These are phyloP conservation scores for Chrysolina haemoptera DNA, from an alignment of 2,888 invertebrate species.

Conservation along the genomic window DNA sequence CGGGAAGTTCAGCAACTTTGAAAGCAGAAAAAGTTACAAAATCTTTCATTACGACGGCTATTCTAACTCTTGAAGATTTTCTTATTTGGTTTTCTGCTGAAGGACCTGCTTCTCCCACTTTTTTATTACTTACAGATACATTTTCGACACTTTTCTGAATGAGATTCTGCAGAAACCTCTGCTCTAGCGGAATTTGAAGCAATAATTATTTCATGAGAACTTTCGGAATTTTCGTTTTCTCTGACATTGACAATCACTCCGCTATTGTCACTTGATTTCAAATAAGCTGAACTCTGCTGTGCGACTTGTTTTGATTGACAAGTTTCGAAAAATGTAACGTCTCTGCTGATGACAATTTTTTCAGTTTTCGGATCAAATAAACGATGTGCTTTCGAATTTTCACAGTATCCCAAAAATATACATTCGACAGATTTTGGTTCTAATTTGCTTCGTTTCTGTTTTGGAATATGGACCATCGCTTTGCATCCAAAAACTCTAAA, in stretches of 20 bases:
- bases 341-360: neutral
- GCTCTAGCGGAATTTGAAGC: neutral
- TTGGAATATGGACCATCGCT: constrained; percentile 58
- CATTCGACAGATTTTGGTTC: constrained; percentile 53
- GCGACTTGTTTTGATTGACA: neutral
- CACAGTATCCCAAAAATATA: constrained; percentile 54
- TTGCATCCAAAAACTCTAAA: constrained; percentile 57
- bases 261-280: neutral
- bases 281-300: neutral
- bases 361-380: neutral
- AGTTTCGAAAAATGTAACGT: neutral
- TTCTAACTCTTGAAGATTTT: neutral
- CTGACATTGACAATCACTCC: neutral
- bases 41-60: neutral
- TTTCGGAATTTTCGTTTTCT: neutral
- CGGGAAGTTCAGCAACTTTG: neutral
- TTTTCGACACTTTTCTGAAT: neutral
- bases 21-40: neutral
- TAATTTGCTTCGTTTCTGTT: constrained; percentile 59
- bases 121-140: neutral
- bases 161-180: neutral
- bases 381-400: constrained; percentile 37
- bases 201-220: neutral
- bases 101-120: neutral
- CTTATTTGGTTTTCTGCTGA: neutral